Evolutionary conservation across 37 sponge, comb jelly and placozoan genomes (phyloP).

Genomic region (Ephydatia muelleri): DNA sequence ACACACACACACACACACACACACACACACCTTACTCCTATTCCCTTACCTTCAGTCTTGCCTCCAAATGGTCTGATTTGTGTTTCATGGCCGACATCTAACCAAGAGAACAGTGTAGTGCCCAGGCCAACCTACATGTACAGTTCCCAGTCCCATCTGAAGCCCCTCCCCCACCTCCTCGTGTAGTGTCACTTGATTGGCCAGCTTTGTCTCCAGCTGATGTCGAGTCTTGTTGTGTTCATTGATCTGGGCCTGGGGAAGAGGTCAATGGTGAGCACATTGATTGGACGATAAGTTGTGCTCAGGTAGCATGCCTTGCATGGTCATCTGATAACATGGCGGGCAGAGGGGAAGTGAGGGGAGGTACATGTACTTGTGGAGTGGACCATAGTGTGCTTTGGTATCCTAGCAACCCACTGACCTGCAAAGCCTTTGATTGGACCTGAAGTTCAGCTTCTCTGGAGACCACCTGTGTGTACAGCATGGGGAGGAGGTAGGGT

Average conservation of each 20-base stretch:
- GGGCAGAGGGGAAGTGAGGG: too few relatives aligned
- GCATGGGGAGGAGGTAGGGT: background rate
- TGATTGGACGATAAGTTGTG: too few relatives aligned
- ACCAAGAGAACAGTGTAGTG: background rate
- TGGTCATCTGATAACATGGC: too few relatives aligned
- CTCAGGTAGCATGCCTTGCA: too few relatives aligned
- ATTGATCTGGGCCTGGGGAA: constrained; percentile 22
- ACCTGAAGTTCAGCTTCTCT: constrained; percentile 23
- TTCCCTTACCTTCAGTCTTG: constrained; percentile 11
- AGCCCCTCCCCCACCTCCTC: constrained; percentile 35
- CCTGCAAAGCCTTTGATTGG: constrained; percentile 21
- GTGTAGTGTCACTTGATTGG: constrained; percentile 36
- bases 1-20: background rate
- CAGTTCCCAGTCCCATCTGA: background rate
- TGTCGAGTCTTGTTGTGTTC: constrained; percentile 18
- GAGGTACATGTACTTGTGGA: too few relatives aligned
- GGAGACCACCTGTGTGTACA: background rate
- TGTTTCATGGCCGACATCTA: background rate
- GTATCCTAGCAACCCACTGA: constrained; percentile 3
- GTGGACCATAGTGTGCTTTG: too few relatives aligned
- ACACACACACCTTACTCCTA: background rate
- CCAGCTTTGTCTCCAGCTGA: constrained; percentile 54
- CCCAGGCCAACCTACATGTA: background rate
- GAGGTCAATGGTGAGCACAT: background rate
- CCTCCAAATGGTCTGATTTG: constrained; percentile 1